Conservation (phyloP, 2,113 vertebrate species). For the Chrysemys picta region DNA sequence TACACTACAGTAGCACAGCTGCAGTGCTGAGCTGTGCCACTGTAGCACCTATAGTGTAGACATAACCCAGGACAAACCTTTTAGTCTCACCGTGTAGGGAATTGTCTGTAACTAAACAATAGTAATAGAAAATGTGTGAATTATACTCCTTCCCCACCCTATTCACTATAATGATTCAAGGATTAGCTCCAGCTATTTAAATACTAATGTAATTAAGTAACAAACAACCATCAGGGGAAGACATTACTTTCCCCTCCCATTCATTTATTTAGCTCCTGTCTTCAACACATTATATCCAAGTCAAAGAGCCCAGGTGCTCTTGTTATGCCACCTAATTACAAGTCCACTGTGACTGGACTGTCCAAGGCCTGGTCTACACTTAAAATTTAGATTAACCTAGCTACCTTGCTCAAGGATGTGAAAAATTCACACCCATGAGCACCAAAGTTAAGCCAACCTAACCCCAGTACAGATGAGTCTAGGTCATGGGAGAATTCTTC, state of each 20-base stretch:
- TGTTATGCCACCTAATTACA: slow-evolving; percentile 7
- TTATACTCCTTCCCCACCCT: slow-evolving; percentile 47
- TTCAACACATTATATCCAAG: not conserved
- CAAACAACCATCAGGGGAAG: slow-evolving; percentile 12
- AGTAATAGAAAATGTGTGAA: not conserved
- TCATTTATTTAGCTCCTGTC: slow-evolving; percentile 48
- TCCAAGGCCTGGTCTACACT: too few relatives aligned
- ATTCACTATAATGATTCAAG: slow-evolving; percentile 72
- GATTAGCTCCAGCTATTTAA: slow-evolving; percentile 69
- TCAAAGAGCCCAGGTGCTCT: not conserved
- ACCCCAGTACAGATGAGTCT: too few relatives aligned
- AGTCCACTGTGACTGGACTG: not conserved
- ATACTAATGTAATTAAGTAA: slow-evolving; percentile 74
- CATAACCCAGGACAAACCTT: not conserved
- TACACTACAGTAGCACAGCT: too few relatives aligned
- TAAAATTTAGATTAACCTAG: too few relatives aligned
- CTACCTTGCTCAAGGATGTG: too few relatives aligned
- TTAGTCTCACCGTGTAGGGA: slow-evolving; percentile 70
- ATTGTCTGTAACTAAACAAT: slow-evolving; percentile 47
- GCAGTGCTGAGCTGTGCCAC: too few relatives aligned
- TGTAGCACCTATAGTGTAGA: too few relatives aligned
- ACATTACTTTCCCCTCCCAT: slow-evolving; percentile 53
- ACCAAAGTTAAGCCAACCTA: too few relatives aligned
- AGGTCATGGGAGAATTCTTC: too few relatives aligned
- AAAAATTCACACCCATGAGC: too few relatives aligned